phyloP scores from a whole-genome alignment of 2,113 vertebrate genomes.

The Pholis gunnellus region DNA sequence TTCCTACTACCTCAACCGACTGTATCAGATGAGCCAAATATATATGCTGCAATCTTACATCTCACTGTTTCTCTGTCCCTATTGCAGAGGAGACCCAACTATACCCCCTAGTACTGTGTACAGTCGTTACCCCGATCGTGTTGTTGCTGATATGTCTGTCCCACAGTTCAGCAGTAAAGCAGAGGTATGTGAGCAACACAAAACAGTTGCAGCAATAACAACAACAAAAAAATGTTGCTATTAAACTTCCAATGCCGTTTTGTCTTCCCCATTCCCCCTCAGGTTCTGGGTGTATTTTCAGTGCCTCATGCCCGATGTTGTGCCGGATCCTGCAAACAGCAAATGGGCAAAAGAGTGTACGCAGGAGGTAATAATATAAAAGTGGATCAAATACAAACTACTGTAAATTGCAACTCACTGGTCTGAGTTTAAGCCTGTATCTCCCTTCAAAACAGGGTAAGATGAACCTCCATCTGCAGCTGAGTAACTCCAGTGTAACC shows the following conservation, averaged over 20 bases:
- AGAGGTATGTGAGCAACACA: slow-evolving; percentile 65
- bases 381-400: background rate
- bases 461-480: slow-evolving; percentile 61
- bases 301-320: slow-evolving; percentile 68
- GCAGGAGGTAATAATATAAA: slow-evolving; percentile 66
- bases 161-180: slow-evolving; percentile 63
- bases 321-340: slow-evolving; percentile 87
- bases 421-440: background rate
- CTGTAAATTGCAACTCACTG: background rate
- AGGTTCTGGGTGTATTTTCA: slow-evolving; percentile 66
- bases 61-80: background rate
- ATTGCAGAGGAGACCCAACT: slow-evolving; percentile 40
- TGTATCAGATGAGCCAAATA: background rate
- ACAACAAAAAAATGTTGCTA: too few species aligned
- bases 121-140: accelerated
- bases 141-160: slow-evolving; percentile 47
- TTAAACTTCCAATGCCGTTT: background rate
- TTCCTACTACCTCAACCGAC: background rate
- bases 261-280: slow-evolving; percentile 2
- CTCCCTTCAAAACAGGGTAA: slow-evolving; percentile 64
- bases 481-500: slow-evolving; percentile 46
- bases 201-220: background rate
- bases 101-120: background rate
- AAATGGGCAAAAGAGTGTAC: slow-evolving; percentile 83
- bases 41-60: background rate